Percentiles rank a stretch among this genome's conserved stretches.
These are phyloP conservation scores for roundworm (Caenorhabditis elegans) DNA, from an alignment of 1,140 invertebrate species.

Conservation along the genomic window WBcel235 BX284606.5:10036001-10036500, in stretches of 20 bases:
- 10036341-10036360: neutral
- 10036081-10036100: neutral
- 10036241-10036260: slow-evolving; percentile 13
- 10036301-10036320: slow-evolving; percentile 2
- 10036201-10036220: neutral
- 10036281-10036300: neutral
- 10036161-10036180: slow-evolving; percentile 52
- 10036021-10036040: slow-evolving; percentile 47
- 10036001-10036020: slow-evolving; percentile 56
- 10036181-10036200: slow-evolving; percentile 47
- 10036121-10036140: slow-evolving; percentile 42
- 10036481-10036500: slow-evolving; percentile 37
- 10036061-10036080: slow-evolving; percentile 38
- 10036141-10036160: slow-evolving; percentile 53
- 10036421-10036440: slow-evolving; percentile 54
- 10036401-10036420: slow-evolving; percentile 47
- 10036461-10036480: slow-evolving; percentile 54
- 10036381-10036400: slow-evolving; percentile 41
- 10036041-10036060: slow-evolving; percentile 51
- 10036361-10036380: neutral
- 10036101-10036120: slow-evolving; percentile 42
- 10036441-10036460: slow-evolving; percentile 53
- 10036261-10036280: neutral
- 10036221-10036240: neutral
- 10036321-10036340: neutral